Percentiles rank a stretch among this genome's conserved stretches.
These are phyloP conservation scores for Paguma larvata DNA, from an alignment of 2,797 vertebrate genomes.

Conservation along the genomic window DNA sequence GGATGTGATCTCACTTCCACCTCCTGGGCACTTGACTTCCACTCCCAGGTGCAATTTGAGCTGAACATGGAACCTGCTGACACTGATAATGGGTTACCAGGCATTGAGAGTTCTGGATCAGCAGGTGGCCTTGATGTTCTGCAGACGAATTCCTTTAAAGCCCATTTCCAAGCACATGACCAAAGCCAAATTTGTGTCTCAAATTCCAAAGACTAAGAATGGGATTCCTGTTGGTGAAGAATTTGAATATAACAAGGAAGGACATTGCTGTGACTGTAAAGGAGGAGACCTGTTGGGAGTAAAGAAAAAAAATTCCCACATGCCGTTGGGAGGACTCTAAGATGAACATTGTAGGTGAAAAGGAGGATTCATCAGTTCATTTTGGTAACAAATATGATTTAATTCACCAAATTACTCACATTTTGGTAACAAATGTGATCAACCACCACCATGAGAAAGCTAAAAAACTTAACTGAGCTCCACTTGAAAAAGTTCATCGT, in stretches of 20 bases:
- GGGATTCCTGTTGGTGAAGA: slow-evolving; percentile 91
- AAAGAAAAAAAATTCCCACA: slow-evolving; percentile 88
- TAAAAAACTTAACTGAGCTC: slow-evolving; percentile 89
- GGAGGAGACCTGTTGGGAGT: slow-evolving; percentile 91
- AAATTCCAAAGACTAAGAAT: slow-evolving; percentile 87
- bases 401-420: too few relatives aligned
- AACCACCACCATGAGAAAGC: slow-evolving; percentile 93
- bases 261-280: slow-evolving; percentile 92
- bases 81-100: slow-evolving; percentile 92
- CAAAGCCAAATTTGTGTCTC: slow-evolving; percentile 91
- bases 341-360: slow-evolving; percentile 26
- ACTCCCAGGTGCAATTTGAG: not conserved
- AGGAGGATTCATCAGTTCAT: not conserved
- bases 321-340: not conserved
- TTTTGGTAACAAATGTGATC: slow-evolving; percentile 78
- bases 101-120: slow-evolving; percentile 92
- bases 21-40: not conserved
- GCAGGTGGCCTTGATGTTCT: slow-evolving; percentile 93
- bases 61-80: not conserved
- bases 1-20: not conserved
- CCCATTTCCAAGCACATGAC: slow-evolving; percentile 92
- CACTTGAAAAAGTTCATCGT: slow-evolving; percentile 89
- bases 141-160: slow-evolving; percentile 94
- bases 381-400: slow-evolving; percentile 71
- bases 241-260: slow-evolving; percentile 93